These are phyloP conservation scores for Abramis brama DNA, from an alignment of 2,113 vertebrate species.

Conservation along the genomic window DNA sequence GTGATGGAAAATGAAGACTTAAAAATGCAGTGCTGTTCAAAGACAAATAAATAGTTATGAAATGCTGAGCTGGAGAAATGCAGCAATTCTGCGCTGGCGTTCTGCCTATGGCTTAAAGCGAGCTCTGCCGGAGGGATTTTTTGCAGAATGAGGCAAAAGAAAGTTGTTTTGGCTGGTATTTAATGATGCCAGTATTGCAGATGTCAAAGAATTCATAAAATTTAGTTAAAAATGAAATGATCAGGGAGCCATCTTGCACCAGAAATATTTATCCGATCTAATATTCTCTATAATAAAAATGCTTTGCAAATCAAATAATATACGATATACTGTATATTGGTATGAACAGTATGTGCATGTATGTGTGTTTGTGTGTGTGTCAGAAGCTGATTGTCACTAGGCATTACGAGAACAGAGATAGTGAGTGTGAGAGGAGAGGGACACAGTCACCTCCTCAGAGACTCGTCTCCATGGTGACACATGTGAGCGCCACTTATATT, in stretches of 20 bases:
- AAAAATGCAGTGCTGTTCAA: conserved; percentile 51
- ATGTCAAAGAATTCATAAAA: neutral
- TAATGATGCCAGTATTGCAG: conserved; percentile 13
- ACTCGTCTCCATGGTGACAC: conserved; percentile 58
- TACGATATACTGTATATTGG: neutral
- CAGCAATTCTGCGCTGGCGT: conserved; percentile 40
- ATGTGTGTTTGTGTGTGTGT: neutral
- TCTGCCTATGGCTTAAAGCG: conserved; percentile 22
- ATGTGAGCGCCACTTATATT: conserved; percentile 48
- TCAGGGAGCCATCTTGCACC: neutral
- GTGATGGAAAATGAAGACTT: conserved; percentile 35
- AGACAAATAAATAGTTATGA: conserved; percentile 52
- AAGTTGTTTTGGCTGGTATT: conserved; percentile 21
- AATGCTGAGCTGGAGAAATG: conserved; percentile 52
- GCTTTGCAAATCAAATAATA: neutral
- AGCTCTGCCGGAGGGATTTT: conserved; percentile 35
- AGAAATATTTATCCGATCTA: neutral
- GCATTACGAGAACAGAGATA: conserved; percentile 5
- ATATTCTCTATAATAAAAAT: neutral
- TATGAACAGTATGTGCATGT: neutral
- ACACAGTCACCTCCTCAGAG: conserved; percentile 49
- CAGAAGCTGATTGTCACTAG: neutral
- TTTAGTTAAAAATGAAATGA: neutral
- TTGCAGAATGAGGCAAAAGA: conserved; percentile 16
- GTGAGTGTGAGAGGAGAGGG: conserved; percentile 36